A percentile compares a stretch with the other conserved stretches of the same genome.
These are phyloP conservation scores for Lithobates pipiens DNA, from an alignment of 2,797 vertebrate genomes.

Conservation along the genomic window DNA sequence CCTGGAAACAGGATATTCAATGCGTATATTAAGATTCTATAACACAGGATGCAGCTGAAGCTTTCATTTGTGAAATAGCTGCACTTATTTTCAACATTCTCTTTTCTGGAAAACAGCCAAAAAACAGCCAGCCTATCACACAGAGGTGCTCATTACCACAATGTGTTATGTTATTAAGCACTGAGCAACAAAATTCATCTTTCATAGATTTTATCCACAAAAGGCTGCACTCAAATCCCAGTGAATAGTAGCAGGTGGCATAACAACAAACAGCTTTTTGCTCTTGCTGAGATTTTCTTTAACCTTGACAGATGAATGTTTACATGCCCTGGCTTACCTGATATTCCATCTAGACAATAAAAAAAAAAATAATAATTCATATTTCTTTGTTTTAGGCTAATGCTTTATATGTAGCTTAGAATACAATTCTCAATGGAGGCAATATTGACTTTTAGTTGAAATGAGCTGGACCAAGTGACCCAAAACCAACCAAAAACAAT, in stretches of 20 bases:
- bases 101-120: conserved; percentile 6
- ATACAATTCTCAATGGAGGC: neutral
- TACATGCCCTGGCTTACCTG: neutral
- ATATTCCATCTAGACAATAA: neutral
- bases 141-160: conserved; percentile 29
- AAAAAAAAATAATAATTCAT: neutral
- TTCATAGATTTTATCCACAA: neutral
- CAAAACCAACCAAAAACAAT: neutral
- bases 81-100: conserved; percentile 25
- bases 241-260: conserved; percentile 48
- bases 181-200: conserved; percentile 33
- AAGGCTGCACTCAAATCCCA: conserved; percentile 23
- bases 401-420: neutral
- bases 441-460: neutral
- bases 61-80: conserved; percentile 2
- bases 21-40: conserved; percentile 6
- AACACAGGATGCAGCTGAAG: conserved; percentile 45
- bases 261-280: conserved; percentile 27
- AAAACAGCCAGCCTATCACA: conserved; percentile 17
- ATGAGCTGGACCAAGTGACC: too few species aligned
- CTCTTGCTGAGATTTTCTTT: neutral
- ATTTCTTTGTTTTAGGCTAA: neutral
- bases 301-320: conserved; percentile 9
- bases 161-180: conserved; percentile 35
- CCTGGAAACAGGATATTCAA: conserved; percentile 18